Evolutionary conservation across 2,888 invertebrate species (phyloP), one percentile per base, ranked within the genome.

Genomic region (Xestoiulus laeticollis): DNA sequence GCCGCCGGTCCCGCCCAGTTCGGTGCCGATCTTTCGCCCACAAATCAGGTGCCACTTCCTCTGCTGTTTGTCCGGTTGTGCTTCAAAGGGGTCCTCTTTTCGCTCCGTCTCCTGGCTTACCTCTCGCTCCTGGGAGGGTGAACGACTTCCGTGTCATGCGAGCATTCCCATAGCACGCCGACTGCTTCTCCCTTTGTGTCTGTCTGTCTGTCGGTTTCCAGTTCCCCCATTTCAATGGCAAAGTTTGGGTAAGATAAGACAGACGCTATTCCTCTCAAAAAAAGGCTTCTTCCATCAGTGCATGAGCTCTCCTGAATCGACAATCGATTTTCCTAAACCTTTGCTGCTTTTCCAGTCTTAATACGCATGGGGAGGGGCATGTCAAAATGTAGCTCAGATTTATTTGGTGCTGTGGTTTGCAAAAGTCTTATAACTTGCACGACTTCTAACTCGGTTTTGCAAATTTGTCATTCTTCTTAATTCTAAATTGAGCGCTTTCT

Each of bases 1-100:
- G 93, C 95, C 89, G 98, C 97, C 0, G 98, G 98, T 0, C 97
- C 98, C 0, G 97, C 97, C 0, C 97, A 97, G 92, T 98, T 98
- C 92, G 98, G 98, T 19, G 94, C 94, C 68, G 95, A 96, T 91
- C 92, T 98, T 6, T 92, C 59, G 16, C 30, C 68, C 30, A n/a
- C 68, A n/a, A 78, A 33, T 89, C 87, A 88, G 44, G 88, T 53
- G 78, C 83, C 48, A 10, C 43, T 78, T n/a, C 78, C 89, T 26
- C 44, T 83, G 83, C n/a, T 87, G 86, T 59, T 86, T 32, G n/a
- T 86, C 53, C 86, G 59, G 53, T 85, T 44, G 43, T 85, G 85
- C 85, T 85, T 85, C 85, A 85, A 85, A 38, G 85, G 85, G 85
- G 85, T 48, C 43, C 85, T 85, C 85, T 48, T 85, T 48, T 85